A percentile compares a stretch with the other conserved stretches of the same genome.
These are phyloP conservation scores for Alligator sinensis DNA, from an alignment of 2,113 vertebrate genomes.

Conservation along the genomic window DNA sequence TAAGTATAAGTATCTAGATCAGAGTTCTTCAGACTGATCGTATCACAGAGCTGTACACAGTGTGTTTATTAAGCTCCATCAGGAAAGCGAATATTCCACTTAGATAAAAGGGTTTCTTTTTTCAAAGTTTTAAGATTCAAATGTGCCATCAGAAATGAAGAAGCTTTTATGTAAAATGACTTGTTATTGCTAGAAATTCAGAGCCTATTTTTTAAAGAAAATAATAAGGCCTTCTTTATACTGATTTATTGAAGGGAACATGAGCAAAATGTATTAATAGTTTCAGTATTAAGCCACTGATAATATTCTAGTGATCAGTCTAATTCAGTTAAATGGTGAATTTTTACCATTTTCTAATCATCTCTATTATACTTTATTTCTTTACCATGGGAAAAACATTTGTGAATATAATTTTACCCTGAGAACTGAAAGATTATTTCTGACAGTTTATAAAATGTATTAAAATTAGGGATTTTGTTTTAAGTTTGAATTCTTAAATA, in stretches of 20 bases:
- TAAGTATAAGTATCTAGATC: not conserved
- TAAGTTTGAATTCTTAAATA: not conserved
- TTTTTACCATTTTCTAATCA: not conserved
- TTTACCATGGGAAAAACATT: not conserved
- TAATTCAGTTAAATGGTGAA: not conserved
- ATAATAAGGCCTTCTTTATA: not conserved
- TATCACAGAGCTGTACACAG: not conserved
- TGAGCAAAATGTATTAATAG: not conserved
- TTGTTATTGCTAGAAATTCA: not conserved
- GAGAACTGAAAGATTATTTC: not conserved
- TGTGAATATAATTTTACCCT: not conserved
- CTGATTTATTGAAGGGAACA: not conserved
- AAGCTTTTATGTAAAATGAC: not conserved
- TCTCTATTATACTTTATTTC: not conserved
- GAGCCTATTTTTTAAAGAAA: not conserved
- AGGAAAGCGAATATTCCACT: not conserved
- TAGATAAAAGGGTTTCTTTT: not conserved
- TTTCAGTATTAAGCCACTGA: not conserved
- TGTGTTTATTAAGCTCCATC: not conserved
- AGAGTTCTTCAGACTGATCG: not conserved
- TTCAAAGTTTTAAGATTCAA: not conserved
- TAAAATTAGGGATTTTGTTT: not conserved
- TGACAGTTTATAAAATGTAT: not conserved
- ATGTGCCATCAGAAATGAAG: not conserved
- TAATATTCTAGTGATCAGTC: not conserved